Evolutionary conservation across 92 coral and sea anemone genomes (phyloP).

Genomic region (Palythoa heliodiscus): DNA sequence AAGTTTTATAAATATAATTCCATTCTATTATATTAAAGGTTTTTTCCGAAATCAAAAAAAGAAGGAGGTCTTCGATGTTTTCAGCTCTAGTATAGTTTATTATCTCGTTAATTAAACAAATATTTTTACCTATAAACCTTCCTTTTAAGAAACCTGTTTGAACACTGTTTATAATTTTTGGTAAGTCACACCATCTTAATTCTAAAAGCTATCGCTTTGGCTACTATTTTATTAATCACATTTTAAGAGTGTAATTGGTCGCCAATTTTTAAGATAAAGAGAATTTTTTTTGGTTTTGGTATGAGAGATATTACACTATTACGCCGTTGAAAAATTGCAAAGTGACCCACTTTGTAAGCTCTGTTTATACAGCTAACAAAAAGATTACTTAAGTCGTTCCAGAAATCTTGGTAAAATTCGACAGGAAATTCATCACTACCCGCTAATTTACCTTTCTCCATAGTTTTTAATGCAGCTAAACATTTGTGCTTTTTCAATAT

Average conservation of each 20-base stretch:
- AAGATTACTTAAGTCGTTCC: not conserved
- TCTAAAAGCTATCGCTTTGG: not conserved
- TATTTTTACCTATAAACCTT: not conserved
- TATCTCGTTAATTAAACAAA: not conserved
- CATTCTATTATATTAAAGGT: not conserved
- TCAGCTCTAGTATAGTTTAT: not conserved
- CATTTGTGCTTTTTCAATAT: constrained; percentile 15
- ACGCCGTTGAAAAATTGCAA: not conserved
- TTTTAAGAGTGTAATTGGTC: not conserved
- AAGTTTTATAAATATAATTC: not conserved
- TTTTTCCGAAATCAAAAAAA: not conserved
- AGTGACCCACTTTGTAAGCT: constrained; percentile 4
- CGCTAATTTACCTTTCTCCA: constrained; percentile 42
- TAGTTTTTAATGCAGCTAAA: not conserved
- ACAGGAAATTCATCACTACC: constrained; percentile 39
- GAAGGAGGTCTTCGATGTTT: not conserved
- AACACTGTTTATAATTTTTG: not conserved
- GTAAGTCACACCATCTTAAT: not conserved
- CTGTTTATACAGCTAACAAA: not conserved
- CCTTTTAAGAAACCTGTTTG: constrained; percentile 6
- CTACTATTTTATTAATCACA: not conserved
- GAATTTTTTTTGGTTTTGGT: not conserved
- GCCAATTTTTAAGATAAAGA: not conserved
- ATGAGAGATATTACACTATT: not conserved
- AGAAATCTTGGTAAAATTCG: not conserved